phyloP scores from a whole-genome alignment of 2,113 vertebrate species.

The Erpornis zantholeuca region DNA sequence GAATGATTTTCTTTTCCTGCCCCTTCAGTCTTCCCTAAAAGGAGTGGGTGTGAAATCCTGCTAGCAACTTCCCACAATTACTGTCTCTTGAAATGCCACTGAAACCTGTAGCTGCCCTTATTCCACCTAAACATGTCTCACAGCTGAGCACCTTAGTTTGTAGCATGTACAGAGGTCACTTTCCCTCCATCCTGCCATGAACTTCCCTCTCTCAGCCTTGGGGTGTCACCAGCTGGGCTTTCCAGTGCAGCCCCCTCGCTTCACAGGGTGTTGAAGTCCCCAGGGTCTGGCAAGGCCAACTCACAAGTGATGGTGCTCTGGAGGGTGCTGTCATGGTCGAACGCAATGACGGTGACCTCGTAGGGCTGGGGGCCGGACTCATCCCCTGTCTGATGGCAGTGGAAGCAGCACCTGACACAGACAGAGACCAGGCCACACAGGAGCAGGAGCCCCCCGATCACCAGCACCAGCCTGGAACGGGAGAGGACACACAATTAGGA shows the following conservation, averaged over 20 bases:
- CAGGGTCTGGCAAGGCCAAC: background rate
- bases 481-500: background rate
- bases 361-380: constrained; percentile 58
- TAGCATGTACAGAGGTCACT: accelerated
- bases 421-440: constrained; percentile 66
- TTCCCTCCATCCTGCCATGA: background rate
- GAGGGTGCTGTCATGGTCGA: constrained; percentile 79
- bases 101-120: background rate
- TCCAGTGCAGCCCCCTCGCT: background rate
- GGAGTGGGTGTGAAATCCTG: background rate
- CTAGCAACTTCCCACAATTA: background rate
- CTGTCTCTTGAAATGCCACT: background rate
- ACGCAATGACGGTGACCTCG: constrained; percentile 78
- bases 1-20: background rate
- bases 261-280: accelerated
- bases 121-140: background rate
- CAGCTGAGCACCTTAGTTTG: background rate
- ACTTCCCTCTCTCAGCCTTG: background rate
- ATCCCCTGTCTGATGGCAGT: constrained; percentile 46
- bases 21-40: background rate
- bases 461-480: constrained; percentile 70
- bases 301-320: constrained; percentile 81
- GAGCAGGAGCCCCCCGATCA: constrained; percentile 60
- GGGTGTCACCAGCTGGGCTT: background rate
- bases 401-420: constrained; percentile 72